phyloP scores from a whole-genome alignment of 2,113 vertebrate genomes.

The Cyanistes caeruleus region DNA sequence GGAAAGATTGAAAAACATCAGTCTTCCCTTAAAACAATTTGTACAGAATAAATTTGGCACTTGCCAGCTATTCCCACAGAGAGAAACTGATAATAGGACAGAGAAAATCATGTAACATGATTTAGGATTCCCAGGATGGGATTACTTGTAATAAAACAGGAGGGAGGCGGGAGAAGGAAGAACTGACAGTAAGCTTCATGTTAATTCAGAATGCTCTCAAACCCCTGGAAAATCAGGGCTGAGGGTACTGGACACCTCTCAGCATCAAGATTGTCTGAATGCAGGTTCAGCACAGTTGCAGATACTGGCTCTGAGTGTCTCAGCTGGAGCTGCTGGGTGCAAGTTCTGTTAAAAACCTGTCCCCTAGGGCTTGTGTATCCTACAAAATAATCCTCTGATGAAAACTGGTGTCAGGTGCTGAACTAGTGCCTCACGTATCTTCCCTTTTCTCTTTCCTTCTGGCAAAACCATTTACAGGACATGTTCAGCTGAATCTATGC shows the following conservation, averaged over 20 bases:
- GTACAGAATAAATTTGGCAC: constrained; percentile 70
- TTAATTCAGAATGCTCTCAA: neutral
- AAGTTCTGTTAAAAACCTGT: neutral
- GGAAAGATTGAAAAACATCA: constrained; percentile 75
- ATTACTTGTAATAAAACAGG: constrained; percentile 67
- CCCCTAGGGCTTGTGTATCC: neutral
- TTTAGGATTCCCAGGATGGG: constrained; percentile 51
- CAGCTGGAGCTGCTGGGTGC: neutral
- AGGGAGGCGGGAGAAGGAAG: neutral
- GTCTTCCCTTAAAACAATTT: constrained; percentile 77
- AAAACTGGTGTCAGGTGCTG: neutral
- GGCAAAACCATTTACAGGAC: neutral
- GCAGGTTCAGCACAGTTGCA: neutral
- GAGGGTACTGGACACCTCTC: neutral
- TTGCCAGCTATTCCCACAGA: constrained; percentile 59
- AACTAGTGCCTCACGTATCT: neutral
- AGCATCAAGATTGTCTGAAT: neutral
- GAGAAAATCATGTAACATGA: constrained; percentile 31
- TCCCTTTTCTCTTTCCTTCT: neutral
- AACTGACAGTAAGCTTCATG: neutral
- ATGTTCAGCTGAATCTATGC: neutral
- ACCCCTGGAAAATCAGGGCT: neutral
- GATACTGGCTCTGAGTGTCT: neutral
- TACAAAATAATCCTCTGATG: neutral
- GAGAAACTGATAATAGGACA: constrained; percentile 50